Evolutionary conservation across 2,113 vertebrate species (phyloP).

Genomic region (Phyllostomus hastatus): DNA sequence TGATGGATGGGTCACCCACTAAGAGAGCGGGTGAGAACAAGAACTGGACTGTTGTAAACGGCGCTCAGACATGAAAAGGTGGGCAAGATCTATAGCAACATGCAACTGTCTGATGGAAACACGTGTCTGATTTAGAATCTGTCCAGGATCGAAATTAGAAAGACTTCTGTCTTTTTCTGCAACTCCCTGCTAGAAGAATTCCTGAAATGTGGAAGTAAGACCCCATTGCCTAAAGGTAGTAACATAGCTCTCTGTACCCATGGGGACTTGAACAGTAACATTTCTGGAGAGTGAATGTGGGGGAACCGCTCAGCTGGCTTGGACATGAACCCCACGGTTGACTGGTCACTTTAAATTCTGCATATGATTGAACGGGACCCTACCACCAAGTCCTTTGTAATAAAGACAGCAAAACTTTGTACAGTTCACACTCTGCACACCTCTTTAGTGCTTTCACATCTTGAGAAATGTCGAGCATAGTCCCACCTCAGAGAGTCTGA

Average conservation of each 20-base stretch:
- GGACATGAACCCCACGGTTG: background rate
- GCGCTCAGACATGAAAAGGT: background rate
- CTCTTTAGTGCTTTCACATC: background rate
- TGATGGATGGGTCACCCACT: background rate
- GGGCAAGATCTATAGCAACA: background rate
- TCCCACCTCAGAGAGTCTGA: background rate
- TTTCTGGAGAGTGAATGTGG: background rate
- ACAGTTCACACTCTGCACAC: background rate
- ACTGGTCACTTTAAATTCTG: background rate
- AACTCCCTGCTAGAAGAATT: background rate
- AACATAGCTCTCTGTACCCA: background rate
- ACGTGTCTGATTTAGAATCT: background rate
- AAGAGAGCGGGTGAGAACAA: background rate
- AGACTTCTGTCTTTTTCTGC: background rate
- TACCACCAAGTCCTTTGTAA: background rate
- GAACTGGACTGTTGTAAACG: background rate
- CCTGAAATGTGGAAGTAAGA: background rate
- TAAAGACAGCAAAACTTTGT: background rate
- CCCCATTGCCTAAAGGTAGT: background rate
- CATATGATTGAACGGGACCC: background rate
- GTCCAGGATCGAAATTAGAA: background rate
- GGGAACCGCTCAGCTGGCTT: background rate
- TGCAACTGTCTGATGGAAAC: background rate
- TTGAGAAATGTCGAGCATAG: background rate
- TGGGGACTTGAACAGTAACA: background rate